Percentiles rank a stretch among this genome's conserved stretches.
These are phyloP conservation scores for Pseudomugil tenellus DNA, from an alignment of 2,797 vertebrate genomes.

Conservation along the genomic window DNA sequence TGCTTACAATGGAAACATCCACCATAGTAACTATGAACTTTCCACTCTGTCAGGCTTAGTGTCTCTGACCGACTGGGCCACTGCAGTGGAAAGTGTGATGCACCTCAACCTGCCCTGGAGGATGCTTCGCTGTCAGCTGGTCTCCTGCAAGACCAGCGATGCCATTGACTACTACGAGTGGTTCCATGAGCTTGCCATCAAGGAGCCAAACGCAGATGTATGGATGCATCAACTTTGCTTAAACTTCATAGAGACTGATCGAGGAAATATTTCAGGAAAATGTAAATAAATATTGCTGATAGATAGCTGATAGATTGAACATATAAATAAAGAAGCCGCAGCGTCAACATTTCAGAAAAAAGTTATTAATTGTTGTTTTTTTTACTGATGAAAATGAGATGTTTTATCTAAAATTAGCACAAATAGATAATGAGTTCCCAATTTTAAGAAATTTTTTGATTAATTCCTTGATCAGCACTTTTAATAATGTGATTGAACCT, in stretches of 20 bases:
- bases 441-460: not conserved
- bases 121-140: constrained; percentile 87
- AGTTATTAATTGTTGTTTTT: not conserved
- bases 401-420: not conserved
- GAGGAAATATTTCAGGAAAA: not conserved
- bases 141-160: constrained; percentile 58
- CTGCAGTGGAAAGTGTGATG: constrained; percentile 86
- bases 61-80: constrained; percentile 86
- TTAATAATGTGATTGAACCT: too few relatives aligned
- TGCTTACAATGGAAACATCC: not conserved
- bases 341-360: not conserved
- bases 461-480: too few relatives aligned
- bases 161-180: constrained; percentile 87
- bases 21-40: not conserved
- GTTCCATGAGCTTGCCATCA: constrained; percentile 87
- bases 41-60: constrained; percentile 79
- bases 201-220: constrained; percentile 85
- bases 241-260: too few relatives aligned
- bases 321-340: not conserved
- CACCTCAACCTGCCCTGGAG: constrained; percentile 90
- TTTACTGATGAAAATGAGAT: not conserved
- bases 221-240: not conserved
- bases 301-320: not conserved
- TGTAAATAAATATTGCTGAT: too few relatives aligned
- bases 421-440: not conserved